A percentile compares a stretch with the other conserved stretches of the same genome.
Evolutionary conservation across 2,888 invertebrate genomes (phyloP).

Genomic region (Mamestra brassicae): DNA sequence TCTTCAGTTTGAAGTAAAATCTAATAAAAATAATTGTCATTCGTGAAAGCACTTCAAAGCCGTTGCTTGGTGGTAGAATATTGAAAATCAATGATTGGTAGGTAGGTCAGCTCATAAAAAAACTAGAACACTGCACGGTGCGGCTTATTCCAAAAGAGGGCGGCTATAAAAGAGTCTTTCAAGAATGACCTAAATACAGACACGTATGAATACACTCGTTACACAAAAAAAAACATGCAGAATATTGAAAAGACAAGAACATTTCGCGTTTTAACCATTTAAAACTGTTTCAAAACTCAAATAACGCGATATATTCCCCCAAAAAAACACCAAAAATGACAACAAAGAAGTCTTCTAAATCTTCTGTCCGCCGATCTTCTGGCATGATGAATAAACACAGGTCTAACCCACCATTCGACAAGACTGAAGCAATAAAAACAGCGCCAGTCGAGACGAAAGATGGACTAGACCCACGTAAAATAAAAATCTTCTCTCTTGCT

Average conservation of each 20-base stretch:
- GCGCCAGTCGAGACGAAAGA: constrained; percentile 85
- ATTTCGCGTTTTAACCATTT: background rate
- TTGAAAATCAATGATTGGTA: constrained; percentile 54
- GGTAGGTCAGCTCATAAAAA: constrained; percentile 50
- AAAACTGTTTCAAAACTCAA: background rate
- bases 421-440: constrained; percentile 82
- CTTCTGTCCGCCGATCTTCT: constrained; percentile 56
- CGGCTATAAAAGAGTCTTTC: constrained; percentile 29
- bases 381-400: constrained; percentile 65
- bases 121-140: constrained; percentile 38
- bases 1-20: background rate
- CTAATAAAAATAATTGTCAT: constrained; percentile 4
- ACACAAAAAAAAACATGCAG: constrained; percentile 3
- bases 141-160: constrained; percentile 14
- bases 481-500: constrained; percentile 53
- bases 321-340: constrained; percentile 5
- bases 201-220: constrained; percentile 24
- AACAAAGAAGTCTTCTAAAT: constrained; percentile 42
- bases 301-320: constrained; percentile 2
- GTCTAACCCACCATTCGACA: constrained; percentile 90
- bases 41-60: constrained; percentile 32
- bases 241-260: background rate
- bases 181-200: constrained; percentile 42
- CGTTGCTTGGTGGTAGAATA: constrained; percentile 23
- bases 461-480: constrained; percentile 71